phyloP scores from a whole-genome alignment of 2,888 invertebrate species.

The Lithophane leautieri region DNA sequence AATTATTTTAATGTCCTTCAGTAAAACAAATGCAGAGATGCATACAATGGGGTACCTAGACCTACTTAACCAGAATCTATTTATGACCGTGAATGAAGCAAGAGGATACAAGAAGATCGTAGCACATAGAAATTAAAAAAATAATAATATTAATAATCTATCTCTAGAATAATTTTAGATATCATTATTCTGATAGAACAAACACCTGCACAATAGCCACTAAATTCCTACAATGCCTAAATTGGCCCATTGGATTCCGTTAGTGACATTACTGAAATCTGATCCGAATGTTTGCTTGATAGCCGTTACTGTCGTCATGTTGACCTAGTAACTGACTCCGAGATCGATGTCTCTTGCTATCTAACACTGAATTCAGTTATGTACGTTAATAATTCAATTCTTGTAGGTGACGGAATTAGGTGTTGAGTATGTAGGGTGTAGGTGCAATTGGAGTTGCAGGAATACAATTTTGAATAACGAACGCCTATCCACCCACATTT shows the following conservation, averaged over 20 bases:
- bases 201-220: not conserved
- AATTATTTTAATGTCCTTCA: not conserved
- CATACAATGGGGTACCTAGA: too few species aligned
- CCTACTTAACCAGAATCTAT: not conserved
- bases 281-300: constrained; percentile 44
- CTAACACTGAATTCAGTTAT: constrained; percentile 23
- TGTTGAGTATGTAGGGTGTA: not conserved
- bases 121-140: not conserved
- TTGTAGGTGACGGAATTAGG: constrained; percentile 6
- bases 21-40: too few species aligned
- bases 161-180: not conserved
- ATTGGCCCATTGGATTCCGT: constrained; percentile 50
- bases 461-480: constrained; percentile 9
- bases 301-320: constrained; percentile 51
- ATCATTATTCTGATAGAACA: not conserved
- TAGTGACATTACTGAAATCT: constrained; percentile 50
- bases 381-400: constrained; percentile 47
- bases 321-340: constrained; percentile 59
- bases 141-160: too few species aligned
- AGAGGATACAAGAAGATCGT: not conserved
- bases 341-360: constrained; percentile 52
- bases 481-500: not conserved
- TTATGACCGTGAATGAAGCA: not conserved
- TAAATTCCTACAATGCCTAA: constrained; percentile 45
- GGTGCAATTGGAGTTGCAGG: not conserved